phyloP scores from a whole-genome alignment of 2,888 invertebrate species.

The Tubulanus polymorphus region DNA sequence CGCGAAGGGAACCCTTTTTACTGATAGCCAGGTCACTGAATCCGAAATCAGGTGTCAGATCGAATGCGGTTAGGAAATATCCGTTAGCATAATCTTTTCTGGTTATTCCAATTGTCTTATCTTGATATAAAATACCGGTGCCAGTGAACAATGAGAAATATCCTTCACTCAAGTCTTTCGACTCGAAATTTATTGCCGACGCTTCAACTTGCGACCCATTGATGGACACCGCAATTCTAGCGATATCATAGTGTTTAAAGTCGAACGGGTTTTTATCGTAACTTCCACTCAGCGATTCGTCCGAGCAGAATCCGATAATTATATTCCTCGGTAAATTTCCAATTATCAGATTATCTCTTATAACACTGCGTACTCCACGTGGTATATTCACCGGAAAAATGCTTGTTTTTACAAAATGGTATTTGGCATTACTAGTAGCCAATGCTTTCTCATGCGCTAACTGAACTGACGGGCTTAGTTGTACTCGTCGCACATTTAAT shows the following conservation, averaged over 20 bases:
- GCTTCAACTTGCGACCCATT: neutral
- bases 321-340: neutral
- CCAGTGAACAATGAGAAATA: neutral
- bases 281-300: neutral
- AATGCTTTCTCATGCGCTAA: neutral
- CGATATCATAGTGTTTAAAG: neutral
- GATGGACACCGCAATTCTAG: neutral
- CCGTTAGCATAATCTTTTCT: neutral
- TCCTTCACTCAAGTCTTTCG: no score
- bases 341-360: neutral
- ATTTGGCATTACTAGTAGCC: slow-evolving; percentile 1
- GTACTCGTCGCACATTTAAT: neutral
- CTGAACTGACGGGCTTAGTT: neutral
- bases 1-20: neutral
- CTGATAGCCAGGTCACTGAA: neutral
- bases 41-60: neutral
- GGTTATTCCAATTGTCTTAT: neutral
- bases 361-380: neutral
- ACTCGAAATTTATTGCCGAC: no score
- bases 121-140: neutral
- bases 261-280: neutral
- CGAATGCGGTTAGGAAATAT: neutral
- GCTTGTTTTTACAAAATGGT: neutral
- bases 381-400: neutral
- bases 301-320: neutral